Conservation (phyloP, 2,113 vertebrate species). For the Etia nguti region DNA sequence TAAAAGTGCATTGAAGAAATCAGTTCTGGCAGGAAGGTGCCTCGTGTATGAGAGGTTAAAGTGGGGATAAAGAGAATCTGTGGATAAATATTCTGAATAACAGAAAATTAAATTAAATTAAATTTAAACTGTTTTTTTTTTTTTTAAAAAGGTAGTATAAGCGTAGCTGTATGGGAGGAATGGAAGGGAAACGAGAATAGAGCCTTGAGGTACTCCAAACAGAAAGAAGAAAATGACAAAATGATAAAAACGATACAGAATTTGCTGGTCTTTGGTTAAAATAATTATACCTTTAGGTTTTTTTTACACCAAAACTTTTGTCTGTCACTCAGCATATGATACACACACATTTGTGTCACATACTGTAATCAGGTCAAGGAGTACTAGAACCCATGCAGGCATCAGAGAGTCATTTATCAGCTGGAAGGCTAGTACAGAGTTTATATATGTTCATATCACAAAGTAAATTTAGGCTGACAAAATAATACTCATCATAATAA, state of each 20-base stretch:
- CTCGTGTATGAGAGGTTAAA: not conserved
- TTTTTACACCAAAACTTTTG: not conserved
- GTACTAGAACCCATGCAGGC: not conserved
- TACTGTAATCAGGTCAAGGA: constrained; percentile 36
- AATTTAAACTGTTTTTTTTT: fast-evolving
- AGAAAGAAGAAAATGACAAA: not conserved
- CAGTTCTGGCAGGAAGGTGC: constrained; percentile 12
- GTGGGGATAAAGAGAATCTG: not conserved
- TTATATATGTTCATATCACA: fast-evolving
- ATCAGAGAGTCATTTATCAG: constrained; percentile 6
- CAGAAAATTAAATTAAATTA: not conserved
- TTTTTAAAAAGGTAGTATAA: not conserved
- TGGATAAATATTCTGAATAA: fast-evolving
- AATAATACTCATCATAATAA: not conserved
- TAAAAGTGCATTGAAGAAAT: constrained; percentile 23
- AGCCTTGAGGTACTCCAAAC: not conserved
- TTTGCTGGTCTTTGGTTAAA: not conserved
- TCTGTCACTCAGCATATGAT: not conserved
- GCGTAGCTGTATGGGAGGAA: not conserved
- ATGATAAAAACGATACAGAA: not conserved
- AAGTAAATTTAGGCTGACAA: not conserved
- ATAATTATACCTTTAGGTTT: not conserved
- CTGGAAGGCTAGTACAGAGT: not conserved
- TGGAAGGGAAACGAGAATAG: not conserved
- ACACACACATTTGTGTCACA: not conserved